These are phyloP conservation scores for Hyphantria cunea DNA, from an alignment of 1,140 invertebrate species.

Conservation along the genomic window DNA sequence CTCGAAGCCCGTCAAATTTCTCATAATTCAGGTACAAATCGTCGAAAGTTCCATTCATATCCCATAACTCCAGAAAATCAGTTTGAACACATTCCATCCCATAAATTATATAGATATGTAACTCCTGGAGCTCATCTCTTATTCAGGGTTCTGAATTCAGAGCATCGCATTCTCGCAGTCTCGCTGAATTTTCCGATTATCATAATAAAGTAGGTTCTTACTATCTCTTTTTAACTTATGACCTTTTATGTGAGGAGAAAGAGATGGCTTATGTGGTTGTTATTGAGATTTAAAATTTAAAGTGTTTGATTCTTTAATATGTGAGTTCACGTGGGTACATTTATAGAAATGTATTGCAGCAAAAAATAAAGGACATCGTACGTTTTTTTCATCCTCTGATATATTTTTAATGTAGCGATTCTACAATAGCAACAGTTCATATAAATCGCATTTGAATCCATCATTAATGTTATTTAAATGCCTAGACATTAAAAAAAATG, in stretches of 20 bases:
- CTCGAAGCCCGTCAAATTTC: not conserved
- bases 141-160: constrained; percentile 34
- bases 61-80: constrained; percentile 25
- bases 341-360: too few relatives aligned
- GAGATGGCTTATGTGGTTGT: not conserved
- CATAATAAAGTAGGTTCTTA: constrained; percentile 35
- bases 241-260: not conserved
- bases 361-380: too few relatives aligned
- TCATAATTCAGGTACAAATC: constrained; percentile 17
- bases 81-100: constrained; percentile 20
- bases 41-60: not conserved
- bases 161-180: constrained; percentile 28
- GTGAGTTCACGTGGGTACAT: too few relatives aligned
- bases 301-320: not conserved
- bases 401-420: too few relatives aligned
- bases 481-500: too few relatives aligned
- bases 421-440: too few relatives aligned
- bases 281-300: too few relatives aligned
- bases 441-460: too few relatives aligned
- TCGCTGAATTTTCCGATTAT: constrained; percentile 40
- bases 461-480: too few relatives aligned
- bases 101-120: constrained; percentile 37
- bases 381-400: too few relatives aligned
- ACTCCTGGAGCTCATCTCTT: constrained; percentile 33
- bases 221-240: not conserved